These are phyloP conservation scores for Epinephelus fuscoguttatus DNA, from an alignment of 2,113 vertebrate genomes.

Conservation along the genomic window DNA sequence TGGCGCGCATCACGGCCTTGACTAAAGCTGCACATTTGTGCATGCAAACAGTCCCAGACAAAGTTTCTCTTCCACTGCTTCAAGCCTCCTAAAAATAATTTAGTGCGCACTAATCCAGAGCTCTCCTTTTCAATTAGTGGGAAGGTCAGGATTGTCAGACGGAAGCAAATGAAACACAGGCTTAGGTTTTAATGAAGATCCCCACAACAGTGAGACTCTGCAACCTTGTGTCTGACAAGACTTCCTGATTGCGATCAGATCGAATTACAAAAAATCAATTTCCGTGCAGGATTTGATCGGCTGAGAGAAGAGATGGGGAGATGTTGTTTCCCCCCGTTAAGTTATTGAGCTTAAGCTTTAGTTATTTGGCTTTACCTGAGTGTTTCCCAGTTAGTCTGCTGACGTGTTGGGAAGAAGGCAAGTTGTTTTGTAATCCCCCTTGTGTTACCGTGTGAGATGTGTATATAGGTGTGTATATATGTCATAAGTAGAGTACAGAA, in stretches of 20 bases:
- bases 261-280: conserved; percentile 6
- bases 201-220: conserved; percentile 32
- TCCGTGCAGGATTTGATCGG: background rate
- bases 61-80: conserved; percentile 35
- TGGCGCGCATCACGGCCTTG: background rate
- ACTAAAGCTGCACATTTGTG: conserved; percentile 9
- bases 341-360: too few relatives aligned
- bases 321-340: background rate
- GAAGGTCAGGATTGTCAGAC: conserved; percentile 75
- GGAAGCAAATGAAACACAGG: conserved; percentile 62
- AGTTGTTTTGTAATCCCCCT: too few relatives aligned
- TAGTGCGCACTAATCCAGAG: conserved; percentile 56
- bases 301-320: background rate
- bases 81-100: conserved; percentile 59
- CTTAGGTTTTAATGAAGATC: conserved; percentile 69
- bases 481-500: too few relatives aligned
- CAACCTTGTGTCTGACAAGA: conserved; percentile 33
- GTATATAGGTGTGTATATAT: too few relatives aligned
- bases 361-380: too few relatives aligned
- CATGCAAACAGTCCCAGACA: background rate
- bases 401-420: too few relatives aligned
- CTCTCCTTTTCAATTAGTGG: conserved; percentile 71
- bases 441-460: too few relatives aligned
- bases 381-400: too few relatives aligned
- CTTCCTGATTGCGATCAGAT: conserved; percentile 40